Base-by-base conservation (phyloP, 1,140 invertebrate genomes). In the Stegodyphus mimosarum region DNA sequence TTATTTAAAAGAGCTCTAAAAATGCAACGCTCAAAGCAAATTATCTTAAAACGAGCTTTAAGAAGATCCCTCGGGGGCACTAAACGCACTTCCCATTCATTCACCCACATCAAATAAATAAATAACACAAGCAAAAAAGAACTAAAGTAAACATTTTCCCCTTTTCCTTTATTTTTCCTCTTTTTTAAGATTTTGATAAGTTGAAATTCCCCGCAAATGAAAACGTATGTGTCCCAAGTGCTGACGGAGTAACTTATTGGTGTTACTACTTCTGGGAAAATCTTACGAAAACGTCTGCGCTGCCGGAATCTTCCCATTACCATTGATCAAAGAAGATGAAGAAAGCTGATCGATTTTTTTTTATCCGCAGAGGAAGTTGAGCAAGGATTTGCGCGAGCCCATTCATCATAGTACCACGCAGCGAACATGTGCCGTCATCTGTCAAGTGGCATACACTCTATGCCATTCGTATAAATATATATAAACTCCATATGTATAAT, bases 251-350 rank as follows among this genome's bases (percentile, higher is more conserved):
- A 83, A 83, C 80, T 83, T 83, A 83, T 67, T 72, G 70, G 80
- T 55, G 18, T 77, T 64, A 74, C 71, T 17, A 67, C 80, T 74
- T 74, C 49, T 66, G 71, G 55, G 71, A 74, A 83, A 83, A 83
- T 74, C 71, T 74, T 49, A 13, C 48, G 53, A 60, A 64, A 83
- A 64, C 55, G 55, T 17, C 60, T 71, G 51, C 33, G 33, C 48
- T 49, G 52, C 15, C 77, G 13, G 51, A 73, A 15, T 53, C 15
- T 71, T 60, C 9, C 60, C 7, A 72, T 83, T 83, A 83, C 71
- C 71, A 83, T 83, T 83, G 80, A 83, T 83, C 80, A 83, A 83
- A 83, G 71, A 64, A 83, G 80, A 83, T 83, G 79, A 83, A 66
- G 71, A 53, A 73, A 83, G 71, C 55, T 18, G 70, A 83, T 83